Percentiles rank a stretch among this genome's conserved stretches.
These are phyloP conservation scores for Drosophila birchii DNA, from an alignment of 2,888 invertebrate species.

Conservation along the genomic window DNA sequence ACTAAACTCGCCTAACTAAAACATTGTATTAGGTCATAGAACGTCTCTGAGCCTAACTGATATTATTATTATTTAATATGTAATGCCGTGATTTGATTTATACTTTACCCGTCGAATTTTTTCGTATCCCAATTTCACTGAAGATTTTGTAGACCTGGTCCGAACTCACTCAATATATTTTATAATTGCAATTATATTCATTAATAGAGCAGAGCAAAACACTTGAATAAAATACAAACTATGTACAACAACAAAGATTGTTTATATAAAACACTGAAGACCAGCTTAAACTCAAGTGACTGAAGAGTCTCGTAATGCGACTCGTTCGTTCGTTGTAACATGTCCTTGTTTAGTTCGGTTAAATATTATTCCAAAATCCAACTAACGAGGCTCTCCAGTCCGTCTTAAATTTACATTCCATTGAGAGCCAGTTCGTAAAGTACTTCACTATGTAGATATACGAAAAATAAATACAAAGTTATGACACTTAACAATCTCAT, in stretches of 20 bases:
- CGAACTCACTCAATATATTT: conserved; percentile 3
- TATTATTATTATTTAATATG: conserved; percentile 53
- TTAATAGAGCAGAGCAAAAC: conserved; percentile 68
- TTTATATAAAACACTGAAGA: conserved; percentile 9
- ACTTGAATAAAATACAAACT: conserved; percentile 75
- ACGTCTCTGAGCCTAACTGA: conserved; percentile 63
- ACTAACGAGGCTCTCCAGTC: conserved; percentile 38
- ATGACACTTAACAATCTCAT: conserved; percentile 28
- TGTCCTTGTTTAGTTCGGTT: conserved; percentile 16
- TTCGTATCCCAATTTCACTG: conserved; percentile 18
- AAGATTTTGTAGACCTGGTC: conserved; percentile 12
- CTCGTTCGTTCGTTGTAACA: background rate
- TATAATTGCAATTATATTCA: conserved; percentile 22
- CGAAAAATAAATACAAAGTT: conserved; percentile 51
- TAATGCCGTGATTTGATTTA: conserved; percentile 44
- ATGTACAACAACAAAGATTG: conserved; percentile 42
- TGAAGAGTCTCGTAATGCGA: background rate
- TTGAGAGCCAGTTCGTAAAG: conserved; percentile 47
- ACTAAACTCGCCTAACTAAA: conserved; percentile 65
- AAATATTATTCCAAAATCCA: conserved; percentile 1
- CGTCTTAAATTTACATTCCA: conserved; percentile 43
- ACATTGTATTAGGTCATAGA: conserved; percentile 67
- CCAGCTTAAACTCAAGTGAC: background rate
- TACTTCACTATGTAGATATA: conserved; percentile 50
- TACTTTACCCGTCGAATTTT: conserved; percentile 45